Evolutionary conservation across 1,140 invertebrate species (phyloP), one percentile per base, ranked within the genome.

Genomic region (Eubasilissa regina): DNA sequence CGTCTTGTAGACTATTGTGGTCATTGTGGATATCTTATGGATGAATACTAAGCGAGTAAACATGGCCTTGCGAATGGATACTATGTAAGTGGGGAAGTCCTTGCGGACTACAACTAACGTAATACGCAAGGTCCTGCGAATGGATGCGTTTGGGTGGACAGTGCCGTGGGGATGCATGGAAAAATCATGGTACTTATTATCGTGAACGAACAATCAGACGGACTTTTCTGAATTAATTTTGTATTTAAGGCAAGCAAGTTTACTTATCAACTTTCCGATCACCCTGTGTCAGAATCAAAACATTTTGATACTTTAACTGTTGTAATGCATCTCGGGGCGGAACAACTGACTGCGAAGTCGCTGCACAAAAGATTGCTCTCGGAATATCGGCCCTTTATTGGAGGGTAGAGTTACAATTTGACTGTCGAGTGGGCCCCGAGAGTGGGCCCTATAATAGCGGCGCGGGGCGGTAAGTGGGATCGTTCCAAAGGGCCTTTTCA

Each of bases 231-330:
- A 35, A 35, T 35, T 35, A 35, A 35, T 35, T 35, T 35, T 21
- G 15, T 8, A 19, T 15, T 58, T 10, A 58, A 19, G 55, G 7
- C 0, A 10, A 56, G 7, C 0, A 10, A 56, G 9, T 0, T 7
- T 25, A 0, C 8, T 10, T 25, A 19, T 10, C 3, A 43, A 64
- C n/a, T 64, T 64, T n/a, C 3, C 21, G 44, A 47, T 48, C 43
- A 10, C 13, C 15, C 64, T 68, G 64, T 68, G 15, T 68, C 15
- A 62, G 19, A 64, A 62, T 76, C 74, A 76, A 55, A 76, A 76
- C 74, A 76, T 76, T 76, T 76, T 76, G 74, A 76, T 76, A 76
- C 44, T 15, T 62, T 76, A 19, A 48, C 62, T 73, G 12, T 9
- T 55, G 68, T 43, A 73, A 70, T 70, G 45, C 68, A 73, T 73